Base-by-base conservation (phyloP, 2,888 invertebrate genomes). In the Brenthis hecate region DNA sequence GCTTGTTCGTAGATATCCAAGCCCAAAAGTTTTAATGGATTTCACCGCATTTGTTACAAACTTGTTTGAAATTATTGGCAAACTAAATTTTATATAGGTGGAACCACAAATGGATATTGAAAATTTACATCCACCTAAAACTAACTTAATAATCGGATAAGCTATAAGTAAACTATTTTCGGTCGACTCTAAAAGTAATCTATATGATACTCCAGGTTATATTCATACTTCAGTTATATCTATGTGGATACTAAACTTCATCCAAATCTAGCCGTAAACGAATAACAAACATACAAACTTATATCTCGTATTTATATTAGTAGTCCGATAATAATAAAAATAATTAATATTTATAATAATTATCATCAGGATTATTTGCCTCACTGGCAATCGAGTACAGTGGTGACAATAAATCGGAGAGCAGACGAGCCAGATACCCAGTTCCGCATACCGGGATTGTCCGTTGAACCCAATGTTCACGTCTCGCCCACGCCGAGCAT, bases 371-470 rank as follows among this genome's bases (percentile, higher is more conserved):
- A 66, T 69, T 50, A 64, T 72, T 56, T 56, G 69, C 56, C 56
- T 56, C 28, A 65, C 66, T 69, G 47, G 66, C 69, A 66, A 58
- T 66, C 68, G 66, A 69, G 69, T 71, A 66, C 71, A 69, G 53
- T 69, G 71, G 71, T 69, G 71, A 72, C 71, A 73, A 76, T 73
- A 76, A 75, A 74, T 73, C 71, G 67, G 68, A 69, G 63, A 73
- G 73, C 67, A 65, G 56, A 51, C 71, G 72, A 74, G 66, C 58
- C 66, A 71, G 67, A 68, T 70, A 65, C 62, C 60, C 62, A 58
- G 81, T 89, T 91, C 90, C 90, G 90, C 88, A 84, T 90, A 76
- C 89, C 88, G 82, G 82, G 81, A 82, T 79, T 85, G 88, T 87
- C 85, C 87, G 83, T 81, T 88, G 87, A 86, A 86, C 88, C 85